Base-by-base conservation (phyloP, 2,797 vertebrate species). In the Potorous gilbertii region DNA sequence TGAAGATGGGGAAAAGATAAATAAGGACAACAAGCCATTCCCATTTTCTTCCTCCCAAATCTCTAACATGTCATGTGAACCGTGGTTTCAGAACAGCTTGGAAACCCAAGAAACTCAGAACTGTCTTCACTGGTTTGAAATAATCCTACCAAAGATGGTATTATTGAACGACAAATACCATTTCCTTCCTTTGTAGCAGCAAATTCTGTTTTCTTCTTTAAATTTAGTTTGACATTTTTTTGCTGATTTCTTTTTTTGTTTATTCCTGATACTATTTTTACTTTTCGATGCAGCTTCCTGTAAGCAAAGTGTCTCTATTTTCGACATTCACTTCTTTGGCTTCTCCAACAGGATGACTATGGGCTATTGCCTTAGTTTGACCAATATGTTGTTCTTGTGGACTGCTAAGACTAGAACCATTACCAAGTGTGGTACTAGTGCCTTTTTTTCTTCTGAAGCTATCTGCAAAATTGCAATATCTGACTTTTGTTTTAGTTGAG, bases 71-170 rank as follows among this genome's bases (percentile, higher is more conserved):
- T 95, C 91, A 55, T 90, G 1, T n/a, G 98, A 97, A 95, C 87
- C 90, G 98, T 96, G 97, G 24, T 93, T 98, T 98, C 97, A 0
- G 97, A 81, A n/a, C 95, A 96, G 96, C 98, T 97, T 28, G 99
- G 97, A 97, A 99, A 99, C 21, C 99, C 99, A 55, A 95, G 96
- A 98, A 99, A 99, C 93, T 99, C 99, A 34, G 98, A 98, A 27
- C 99, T 98, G 91, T 98, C 98, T 56, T 99, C 99, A 96, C 99
- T 99, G 54, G 99, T 99, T 97, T 99, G 98, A 98, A 99, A 99
- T 95, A 99, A 98, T 31, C 99, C 98, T 97, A 99, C 92, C 0
- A 99, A 96, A 92, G 97, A 98, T 6, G 98, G 98, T 55, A 95
- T 9, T 21, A 98, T 96, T 74, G 98, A 98, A 95, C 96, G 98